Evolutionary conservation across 2,888 invertebrate genomes (phyloP).

Genomic region (Brachypterus glaber): DNA sequence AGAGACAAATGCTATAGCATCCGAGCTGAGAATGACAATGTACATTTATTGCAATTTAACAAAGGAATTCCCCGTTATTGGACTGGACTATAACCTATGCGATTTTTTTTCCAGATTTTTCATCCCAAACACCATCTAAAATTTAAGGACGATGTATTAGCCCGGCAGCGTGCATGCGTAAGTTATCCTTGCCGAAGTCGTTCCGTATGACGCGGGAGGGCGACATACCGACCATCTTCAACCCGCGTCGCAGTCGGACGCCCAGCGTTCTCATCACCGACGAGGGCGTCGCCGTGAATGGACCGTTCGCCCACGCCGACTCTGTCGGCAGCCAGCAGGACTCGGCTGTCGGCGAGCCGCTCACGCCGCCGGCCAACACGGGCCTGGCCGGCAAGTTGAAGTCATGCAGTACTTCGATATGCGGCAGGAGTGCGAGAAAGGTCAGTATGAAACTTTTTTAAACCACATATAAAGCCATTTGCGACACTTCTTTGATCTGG

Average conservation of each 20-base stretch:
- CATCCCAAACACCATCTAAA: no score
- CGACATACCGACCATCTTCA: constrained; percentile 73
- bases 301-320: constrained; percentile 36
- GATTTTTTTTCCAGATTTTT: no score
- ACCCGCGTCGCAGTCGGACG: constrained; percentile 44
- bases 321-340: constrained; percentile 34
- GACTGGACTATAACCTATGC: no score
- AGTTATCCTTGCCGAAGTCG: no score
- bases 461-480: background rate
- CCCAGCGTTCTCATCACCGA: constrained; percentile 38
- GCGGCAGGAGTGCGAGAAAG: constrained; percentile 75
- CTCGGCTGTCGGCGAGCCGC: constrained; percentile 36
- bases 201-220: no score
- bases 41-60: no score
- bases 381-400: constrained; percentile 41
- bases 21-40: no score
- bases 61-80: no score
- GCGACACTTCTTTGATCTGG: background rate
- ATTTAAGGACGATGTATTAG: no score
- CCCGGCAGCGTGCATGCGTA: no score
- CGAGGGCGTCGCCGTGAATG: constrained; percentile 33
- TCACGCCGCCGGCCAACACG: constrained; percentile 29
- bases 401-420: constrained; percentile 64
- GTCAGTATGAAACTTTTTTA: constrained; percentile 38
- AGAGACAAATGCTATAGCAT: no score